Evolutionary conservation across 2,797 vertebrate genomes (phyloP).

Genomic region (Pseudotriccus pelzelni): DNA sequence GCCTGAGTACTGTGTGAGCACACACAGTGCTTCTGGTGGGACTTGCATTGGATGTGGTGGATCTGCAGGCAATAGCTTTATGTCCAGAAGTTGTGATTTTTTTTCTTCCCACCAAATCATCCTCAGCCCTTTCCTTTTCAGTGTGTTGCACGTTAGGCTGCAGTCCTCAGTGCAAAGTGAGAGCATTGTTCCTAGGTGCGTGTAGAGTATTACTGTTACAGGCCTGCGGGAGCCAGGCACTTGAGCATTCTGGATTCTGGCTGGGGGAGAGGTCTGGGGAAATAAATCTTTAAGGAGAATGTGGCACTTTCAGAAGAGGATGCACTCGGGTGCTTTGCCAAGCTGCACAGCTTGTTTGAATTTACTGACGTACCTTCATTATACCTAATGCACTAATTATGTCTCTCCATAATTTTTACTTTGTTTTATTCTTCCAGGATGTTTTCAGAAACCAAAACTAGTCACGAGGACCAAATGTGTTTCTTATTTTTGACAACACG

Average conservation of each 20-base stretch:
- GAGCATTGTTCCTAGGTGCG: not conserved
- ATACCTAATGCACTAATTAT: not conserved
- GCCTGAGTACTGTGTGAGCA: not conserved
- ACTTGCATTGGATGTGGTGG: not conserved
- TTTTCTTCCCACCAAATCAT: not conserved
- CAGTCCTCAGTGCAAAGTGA: not conserved
- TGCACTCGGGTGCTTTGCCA: slow-evolving; percentile 8
- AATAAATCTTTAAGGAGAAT: not conserved
- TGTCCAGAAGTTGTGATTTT: not conserved
- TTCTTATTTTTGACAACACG: slow-evolving; percentile 6
- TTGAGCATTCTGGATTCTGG: not conserved
- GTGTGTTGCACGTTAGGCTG: not conserved
- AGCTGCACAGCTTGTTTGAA: not conserved
- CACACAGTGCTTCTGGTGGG: not conserved
- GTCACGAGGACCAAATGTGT: slow-evolving; percentile 57
- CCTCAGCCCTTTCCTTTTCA: not conserved
- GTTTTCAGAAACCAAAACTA: slow-evolving; percentile 41
- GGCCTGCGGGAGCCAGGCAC: not conserved
- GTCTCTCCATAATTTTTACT: not conserved
- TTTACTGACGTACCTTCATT: not conserved
- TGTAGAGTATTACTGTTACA: not conserved
- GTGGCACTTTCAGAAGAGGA: not conserved
- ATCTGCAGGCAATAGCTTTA: not conserved
- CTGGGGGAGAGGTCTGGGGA: not conserved
- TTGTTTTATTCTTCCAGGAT: not conserved